A percentile compares a stretch with the other conserved stretches of the same genome.
Conservation (phyloP, 2,113 vertebrate genomes). For the Microcebus lehilahytsara region DNA sequence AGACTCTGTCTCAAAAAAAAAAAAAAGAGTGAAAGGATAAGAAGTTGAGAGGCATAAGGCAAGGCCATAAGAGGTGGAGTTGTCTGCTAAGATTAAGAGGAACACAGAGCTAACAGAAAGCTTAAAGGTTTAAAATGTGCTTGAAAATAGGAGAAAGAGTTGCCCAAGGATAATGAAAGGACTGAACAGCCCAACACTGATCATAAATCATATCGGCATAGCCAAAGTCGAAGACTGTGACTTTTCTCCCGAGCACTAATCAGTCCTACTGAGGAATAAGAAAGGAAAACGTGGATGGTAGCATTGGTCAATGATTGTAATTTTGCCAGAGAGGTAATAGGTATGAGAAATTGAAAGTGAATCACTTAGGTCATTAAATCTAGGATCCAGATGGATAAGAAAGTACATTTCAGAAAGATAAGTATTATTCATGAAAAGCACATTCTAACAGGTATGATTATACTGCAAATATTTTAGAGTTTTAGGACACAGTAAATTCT, state of each 20-base stretch:
- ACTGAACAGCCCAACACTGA: neutral
- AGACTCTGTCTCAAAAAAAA: no score
- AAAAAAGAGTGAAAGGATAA: neutral
- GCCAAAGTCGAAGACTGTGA: neutral
- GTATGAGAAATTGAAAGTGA: neutral
- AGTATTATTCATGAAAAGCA: slow-evolving; percentile 28
- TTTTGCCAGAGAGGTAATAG: neutral
- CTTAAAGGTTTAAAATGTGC: neutral
- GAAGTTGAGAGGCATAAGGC: neutral
- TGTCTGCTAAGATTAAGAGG: neutral
- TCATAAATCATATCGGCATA: neutral
- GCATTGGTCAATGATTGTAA: neutral
- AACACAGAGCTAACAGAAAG: neutral
- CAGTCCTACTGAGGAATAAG: neutral
- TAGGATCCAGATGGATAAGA: neutral
- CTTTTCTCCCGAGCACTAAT: neutral
- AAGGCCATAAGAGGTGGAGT: neutral
- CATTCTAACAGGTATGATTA: slow-evolving; percentile 18
- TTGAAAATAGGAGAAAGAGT: neutral
- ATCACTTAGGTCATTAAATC: neutral
- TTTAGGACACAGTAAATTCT: neutral
- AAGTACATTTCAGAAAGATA: neutral
- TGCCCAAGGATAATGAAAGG: slow-evolving; percentile 13
- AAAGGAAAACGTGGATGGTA: slow-evolving; percentile 6
- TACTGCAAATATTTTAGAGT: neutral